Conservation (phyloP, 2,113 vertebrate species). For the Rhabdomys dilectus region DNA sequence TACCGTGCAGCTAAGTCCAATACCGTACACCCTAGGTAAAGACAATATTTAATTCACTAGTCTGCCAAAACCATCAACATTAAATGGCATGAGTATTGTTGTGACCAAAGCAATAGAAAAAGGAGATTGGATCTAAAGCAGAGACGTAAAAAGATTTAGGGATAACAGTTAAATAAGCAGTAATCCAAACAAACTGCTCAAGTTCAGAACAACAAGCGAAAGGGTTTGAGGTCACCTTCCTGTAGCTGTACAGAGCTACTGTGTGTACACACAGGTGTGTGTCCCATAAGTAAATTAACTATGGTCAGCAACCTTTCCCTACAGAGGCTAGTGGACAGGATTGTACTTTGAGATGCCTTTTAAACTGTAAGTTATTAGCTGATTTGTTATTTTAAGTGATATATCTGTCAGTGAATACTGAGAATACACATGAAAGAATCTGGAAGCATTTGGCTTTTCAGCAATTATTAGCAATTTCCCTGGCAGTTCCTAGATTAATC, state of each 20-base stretch:
- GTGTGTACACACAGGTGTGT: not conserved
- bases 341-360: not conserved
- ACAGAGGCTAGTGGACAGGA: not conserved
- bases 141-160: not conserved
- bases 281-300: not conserved
- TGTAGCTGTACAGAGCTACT: not conserved
- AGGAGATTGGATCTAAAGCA: not conserved
- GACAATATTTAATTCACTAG: not conserved
- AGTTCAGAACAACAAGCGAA: not conserved
- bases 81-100: not conserved
- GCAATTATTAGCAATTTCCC: constrained; percentile 6
- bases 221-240: not conserved
- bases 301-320: not conserved
- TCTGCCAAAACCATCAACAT: not conserved
- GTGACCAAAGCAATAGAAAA: not conserved
- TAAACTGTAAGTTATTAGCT: constrained; percentile 46
- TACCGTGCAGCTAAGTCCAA: not conserved
- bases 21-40: not conserved
- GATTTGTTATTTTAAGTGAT: constrained; percentile 42
- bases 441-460: constrained; percentile 30
- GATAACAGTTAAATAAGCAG: not conserved
- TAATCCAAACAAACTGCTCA: not conserved
- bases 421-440: constrained; percentile 25
- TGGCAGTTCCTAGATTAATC: not conserved
- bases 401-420: not conserved